Conservation (phyloP, 2,797 vertebrate genomes). For the Sebastes vulpes region DNA sequence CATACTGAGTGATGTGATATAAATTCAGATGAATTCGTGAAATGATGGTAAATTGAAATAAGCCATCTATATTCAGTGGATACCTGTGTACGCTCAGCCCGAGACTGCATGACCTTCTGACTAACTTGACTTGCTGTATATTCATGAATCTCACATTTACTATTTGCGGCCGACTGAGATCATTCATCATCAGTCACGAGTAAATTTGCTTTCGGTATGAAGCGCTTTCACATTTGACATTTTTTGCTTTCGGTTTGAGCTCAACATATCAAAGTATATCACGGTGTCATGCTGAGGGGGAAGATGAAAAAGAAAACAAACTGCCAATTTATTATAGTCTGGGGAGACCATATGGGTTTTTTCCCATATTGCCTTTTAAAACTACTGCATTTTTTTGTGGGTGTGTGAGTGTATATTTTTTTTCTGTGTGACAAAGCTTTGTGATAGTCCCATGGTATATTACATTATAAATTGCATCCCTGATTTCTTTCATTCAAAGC, state of each 20-base stretch:
- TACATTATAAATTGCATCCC: conserved; percentile 47
- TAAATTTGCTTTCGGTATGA: conserved; percentile 38
- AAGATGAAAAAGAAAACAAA: conserved; percentile 48
- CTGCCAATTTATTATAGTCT: conserved; percentile 72
- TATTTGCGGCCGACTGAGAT: conserved; percentile 38
- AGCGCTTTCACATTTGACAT: conserved; percentile 41
- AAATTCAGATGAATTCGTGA: conserved; percentile 22
- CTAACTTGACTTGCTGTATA: conserved; percentile 52
- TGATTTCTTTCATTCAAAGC: conserved; percentile 52
- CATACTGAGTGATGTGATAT: conserved; percentile 30
- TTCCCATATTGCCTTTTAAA: conserved; percentile 80
- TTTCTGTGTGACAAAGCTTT: conserved; percentile 73
- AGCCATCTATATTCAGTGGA: conserved; percentile 35
- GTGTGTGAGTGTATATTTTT: conserved; percentile 63
- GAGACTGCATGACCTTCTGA: conserved; percentile 53
- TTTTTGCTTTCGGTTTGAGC: conserved; percentile 46
- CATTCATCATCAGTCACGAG: conserved; percentile 17
- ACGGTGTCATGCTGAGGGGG: conserved; percentile 41
- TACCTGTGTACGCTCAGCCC: conserved; percentile 13
- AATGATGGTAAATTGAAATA: conserved; percentile 37
- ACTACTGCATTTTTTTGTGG: conserved; percentile 61
- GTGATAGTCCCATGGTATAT: conserved; percentile 64
- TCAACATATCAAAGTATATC: conserved; percentile 54
- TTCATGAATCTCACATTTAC: conserved; percentile 34
- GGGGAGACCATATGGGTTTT: conserved; percentile 50